These are phyloP conservation scores for Brachionus koreanus DNA, from an alignment of 1,140 invertebrate species.

Conservation along the genomic window DNA sequence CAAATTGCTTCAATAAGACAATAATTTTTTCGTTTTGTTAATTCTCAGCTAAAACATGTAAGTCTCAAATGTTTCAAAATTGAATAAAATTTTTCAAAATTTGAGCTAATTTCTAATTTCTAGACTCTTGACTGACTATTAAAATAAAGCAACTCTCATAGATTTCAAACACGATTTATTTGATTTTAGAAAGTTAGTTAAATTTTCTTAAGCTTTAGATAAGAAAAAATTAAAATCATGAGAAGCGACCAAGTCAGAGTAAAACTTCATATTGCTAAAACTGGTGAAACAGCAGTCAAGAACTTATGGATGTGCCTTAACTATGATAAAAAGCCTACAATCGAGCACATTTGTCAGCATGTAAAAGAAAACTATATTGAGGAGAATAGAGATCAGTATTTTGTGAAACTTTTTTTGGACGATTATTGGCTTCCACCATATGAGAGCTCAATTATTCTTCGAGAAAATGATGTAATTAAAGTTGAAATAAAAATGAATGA, in stretches of 20 bases:
- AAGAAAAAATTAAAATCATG: not conserved
- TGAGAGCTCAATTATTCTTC: not conserved
- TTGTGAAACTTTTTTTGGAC: not conserved
- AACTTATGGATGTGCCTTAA: constrained; percentile 41
- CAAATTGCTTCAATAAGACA: not conserved
- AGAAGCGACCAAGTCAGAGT: constrained; percentile 31
- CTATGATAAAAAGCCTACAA: constrained; percentile 39
- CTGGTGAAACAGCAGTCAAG: not conserved
- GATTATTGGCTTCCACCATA: constrained; percentile 36
- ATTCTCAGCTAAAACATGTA: not conserved
- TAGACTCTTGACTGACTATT: not conserved
- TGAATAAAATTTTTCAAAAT: not conserved
- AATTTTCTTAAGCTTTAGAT: constrained; percentile 24
- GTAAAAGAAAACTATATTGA: not conserved
- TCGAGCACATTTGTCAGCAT: constrained; percentile 23
- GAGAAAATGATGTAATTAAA: constrained; percentile 33
- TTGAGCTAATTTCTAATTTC: not conserved
- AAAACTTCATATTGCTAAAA: constrained; percentile 10
- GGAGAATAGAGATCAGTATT: not conserved
- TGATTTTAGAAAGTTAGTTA: not conserved
- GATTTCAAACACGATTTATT: not conserved
- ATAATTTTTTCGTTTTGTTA: not conserved
- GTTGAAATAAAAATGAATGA: not conserved
- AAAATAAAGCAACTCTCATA: not conserved
- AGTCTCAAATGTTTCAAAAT: not conserved